Evolutionary conservation across 2,113 vertebrate species (phyloP).

Genomic region (Chaenogobius annularis): DNA sequence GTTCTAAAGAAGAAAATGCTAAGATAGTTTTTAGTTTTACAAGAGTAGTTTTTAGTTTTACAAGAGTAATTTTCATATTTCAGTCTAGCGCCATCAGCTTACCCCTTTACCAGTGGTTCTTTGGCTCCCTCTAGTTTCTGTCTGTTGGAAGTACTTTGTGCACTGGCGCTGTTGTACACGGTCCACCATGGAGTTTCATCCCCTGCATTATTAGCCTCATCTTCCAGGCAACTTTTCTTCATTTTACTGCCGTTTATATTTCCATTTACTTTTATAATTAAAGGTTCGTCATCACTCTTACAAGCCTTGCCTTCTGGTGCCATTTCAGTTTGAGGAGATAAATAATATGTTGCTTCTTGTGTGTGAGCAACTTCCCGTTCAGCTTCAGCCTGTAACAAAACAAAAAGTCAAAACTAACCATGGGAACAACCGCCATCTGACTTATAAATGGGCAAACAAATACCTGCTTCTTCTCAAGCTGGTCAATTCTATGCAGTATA

Average conservation of each 20-base stretch:
- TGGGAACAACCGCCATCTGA: not conserved
- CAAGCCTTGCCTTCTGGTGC: not conserved
- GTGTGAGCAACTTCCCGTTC: slow-evolving; percentile 1
- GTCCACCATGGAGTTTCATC: slow-evolving; percentile 5
- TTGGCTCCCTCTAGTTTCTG: slow-evolving; percentile 43
- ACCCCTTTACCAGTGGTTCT: slow-evolving; percentile 41
- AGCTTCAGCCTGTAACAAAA: slow-evolving; percentile 1
- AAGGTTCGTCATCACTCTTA: not conserved
- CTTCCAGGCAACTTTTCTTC: not conserved
- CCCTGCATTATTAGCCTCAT: slow-evolving; percentile 15
- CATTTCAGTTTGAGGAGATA: not conserved
- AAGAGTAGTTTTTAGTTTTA: too few relatives aligned
- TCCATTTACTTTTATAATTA: not conserved
- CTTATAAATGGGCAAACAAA: not conserved
- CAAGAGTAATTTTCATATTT: not conserved
- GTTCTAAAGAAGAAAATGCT: not conserved
- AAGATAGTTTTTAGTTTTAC: not conserved
- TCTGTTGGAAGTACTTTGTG: slow-evolving; percentile 4
- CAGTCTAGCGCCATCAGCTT: not conserved
- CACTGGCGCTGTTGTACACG: slow-evolving; percentile 16
- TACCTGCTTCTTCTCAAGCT: slow-evolving; percentile 60
- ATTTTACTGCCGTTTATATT: slow-evolving; percentile 6
- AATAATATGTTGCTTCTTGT: not conserved
- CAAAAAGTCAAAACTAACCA: slow-evolving; percentile 14
- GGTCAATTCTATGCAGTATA: slow-evolving; percentile 62